Percentiles rank a stretch among this genome's conserved stretches.
Evolutionary conservation across 2,888 invertebrate species (phyloP).

Genomic region (Diplolepis rosae): DNA sequence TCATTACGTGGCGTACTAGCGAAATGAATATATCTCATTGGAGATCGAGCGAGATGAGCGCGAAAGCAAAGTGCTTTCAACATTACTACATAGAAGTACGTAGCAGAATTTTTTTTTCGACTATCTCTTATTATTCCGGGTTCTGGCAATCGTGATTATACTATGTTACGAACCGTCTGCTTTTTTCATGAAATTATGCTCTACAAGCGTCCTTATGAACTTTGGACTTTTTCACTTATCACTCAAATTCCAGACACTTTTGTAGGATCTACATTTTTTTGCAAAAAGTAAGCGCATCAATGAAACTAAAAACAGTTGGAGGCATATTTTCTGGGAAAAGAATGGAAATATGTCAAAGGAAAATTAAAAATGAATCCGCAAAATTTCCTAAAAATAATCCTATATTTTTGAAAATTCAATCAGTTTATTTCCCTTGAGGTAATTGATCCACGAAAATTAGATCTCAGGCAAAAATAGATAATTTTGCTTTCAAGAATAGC

Average conservation of each 20-base stretch:
- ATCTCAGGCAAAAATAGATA: too few relatives aligned
- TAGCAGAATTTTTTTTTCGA: constrained; percentile 9
- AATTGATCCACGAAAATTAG: too few relatives aligned
- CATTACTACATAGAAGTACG: constrained; percentile 2
- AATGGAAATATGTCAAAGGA: too few relatives aligned
- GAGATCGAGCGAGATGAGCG: constrained; percentile 33
- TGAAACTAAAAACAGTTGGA: not conserved
- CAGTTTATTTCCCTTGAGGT: too few relatives aligned
- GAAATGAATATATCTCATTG: constrained; percentile 1
- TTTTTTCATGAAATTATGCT: constrained; percentile 17
- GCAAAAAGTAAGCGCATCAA: not conserved
- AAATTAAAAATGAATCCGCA: too few relatives aligned
- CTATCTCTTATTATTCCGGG: constrained; percentile 11
- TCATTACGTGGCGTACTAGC: constrained; percentile 3
- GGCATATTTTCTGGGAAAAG: too few relatives aligned
- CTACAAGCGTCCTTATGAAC: not conserved
- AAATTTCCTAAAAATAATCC: too few relatives aligned
- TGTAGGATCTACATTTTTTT: not conserved
- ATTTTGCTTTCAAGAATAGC: too few relatives aligned
- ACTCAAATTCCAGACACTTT: constrained; percentile 25
- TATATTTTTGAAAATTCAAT: too few relatives aligned
- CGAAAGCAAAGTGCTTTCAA: constrained; percentile 39
- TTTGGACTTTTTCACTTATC: constrained; percentile 17
- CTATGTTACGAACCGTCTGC: not conserved
- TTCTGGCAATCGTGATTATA: constrained; percentile 19